Evolutionary conservation across 1,140 invertebrate species (phyloP), one percentile per base, ranked within the genome.

Genomic region (Drosophila nigromelanica): DNA sequence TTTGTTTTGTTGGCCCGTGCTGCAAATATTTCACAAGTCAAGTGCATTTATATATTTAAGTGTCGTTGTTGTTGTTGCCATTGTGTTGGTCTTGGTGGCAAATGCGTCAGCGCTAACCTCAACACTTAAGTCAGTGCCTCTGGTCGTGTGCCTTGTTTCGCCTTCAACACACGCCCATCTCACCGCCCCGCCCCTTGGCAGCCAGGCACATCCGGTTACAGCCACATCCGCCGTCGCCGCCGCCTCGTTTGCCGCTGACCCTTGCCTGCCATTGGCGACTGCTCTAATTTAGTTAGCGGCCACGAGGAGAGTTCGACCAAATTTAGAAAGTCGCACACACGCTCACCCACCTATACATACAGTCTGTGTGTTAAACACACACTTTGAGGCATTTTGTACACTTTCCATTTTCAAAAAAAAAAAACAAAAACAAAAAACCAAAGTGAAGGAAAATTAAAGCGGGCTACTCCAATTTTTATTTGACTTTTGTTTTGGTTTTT

Each of bases 41-140:
- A 87, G 82, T 76, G 82, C 71, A 82, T 78, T 86, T 87, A 87
- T 87, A 78, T 75, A 54, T 52, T 11, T 42, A 18, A 4, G 39
- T 61, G 55, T 21, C 39, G 52, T 8, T 39, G 37, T 14, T 68
- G 55, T 50, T 39, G 27, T 37, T 39, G 48, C 6, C 30, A 30
- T 15, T 45, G 51, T 51, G 11, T 54, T 48, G 35, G 40, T 45
- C 18, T 33, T 43, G 51, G 18, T 21, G 42, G 47, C 12, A 69
- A 80, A 72, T 86, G 81, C 81, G 81, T 86, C 81, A 86, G 82
- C 74, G 62, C 63, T 68, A 86, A 76, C 82, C 81, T 86, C 81
- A 86, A 81, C 81, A 86, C 81, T 81, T 54, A 62, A 50, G 52
- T 43, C 39, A 7, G 42, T 69, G 66, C 43, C 66, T 55, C 8